These are phyloP conservation scores for Phylloscopus whistleri DNA, from an alignment of 2,113 vertebrate genomes.

Conservation along the genomic window DNA sequence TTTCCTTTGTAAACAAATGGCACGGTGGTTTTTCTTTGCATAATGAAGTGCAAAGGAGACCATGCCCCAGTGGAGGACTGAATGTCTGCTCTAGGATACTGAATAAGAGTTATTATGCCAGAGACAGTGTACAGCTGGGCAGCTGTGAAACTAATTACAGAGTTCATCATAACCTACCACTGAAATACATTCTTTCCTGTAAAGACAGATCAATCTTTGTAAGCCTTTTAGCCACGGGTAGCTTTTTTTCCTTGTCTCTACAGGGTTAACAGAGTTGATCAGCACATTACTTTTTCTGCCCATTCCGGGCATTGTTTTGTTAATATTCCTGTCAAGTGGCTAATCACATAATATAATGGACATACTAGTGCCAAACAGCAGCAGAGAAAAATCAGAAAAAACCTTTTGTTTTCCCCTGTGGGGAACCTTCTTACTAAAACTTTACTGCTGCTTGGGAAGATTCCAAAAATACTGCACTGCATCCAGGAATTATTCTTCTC, in stretches of 20 bases:
- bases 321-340: conserved; percentile 16
- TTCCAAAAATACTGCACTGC: conserved; percentile 25
- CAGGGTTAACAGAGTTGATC: not conserved
- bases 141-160: not conserved
- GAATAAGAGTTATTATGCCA: not conserved
- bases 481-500: conserved; percentile 52
- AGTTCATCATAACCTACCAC: not conserved
- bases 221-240: not conserved
- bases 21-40: not conserved
- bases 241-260: not conserved
- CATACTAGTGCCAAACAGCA: conserved; percentile 16
- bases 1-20: not conserved
- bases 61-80: not conserved
- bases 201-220: not conserved
- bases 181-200: not conserved
- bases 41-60: not conserved
- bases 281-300: not conserved
- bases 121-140: not conserved
- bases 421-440: not conserved
- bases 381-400: conserved; percentile 18
- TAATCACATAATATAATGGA: conserved; percentile 41
- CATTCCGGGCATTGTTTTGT: conserved; percentile 47
- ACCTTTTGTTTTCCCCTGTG: not conserved
- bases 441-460: conserved; percentile 18
- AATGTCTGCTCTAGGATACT: not conserved